Evolutionary conservation across 2,888 invertebrate species (phyloP), one percentile per base, ranked within the genome.

Genomic region (Trypoxylon attenuatum): DNA sequence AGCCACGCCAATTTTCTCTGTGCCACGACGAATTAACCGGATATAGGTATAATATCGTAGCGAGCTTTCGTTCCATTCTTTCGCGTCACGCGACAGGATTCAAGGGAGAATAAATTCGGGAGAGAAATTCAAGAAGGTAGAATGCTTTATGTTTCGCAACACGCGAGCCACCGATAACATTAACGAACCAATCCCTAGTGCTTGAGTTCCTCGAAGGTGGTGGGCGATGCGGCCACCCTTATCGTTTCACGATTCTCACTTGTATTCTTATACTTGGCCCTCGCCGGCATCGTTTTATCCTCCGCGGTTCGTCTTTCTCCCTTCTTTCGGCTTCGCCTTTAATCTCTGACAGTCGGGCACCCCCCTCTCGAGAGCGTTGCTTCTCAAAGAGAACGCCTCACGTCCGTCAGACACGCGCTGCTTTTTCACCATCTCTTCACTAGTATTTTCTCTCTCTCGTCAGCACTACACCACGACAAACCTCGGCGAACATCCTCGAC

Each of bases 91-190:
- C 72, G 70, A 75, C 72, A 72, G 56, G 65, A 63, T 68, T 47
- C 57, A 62, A 27, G 22, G 47, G 22, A 63, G 67, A 75, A 74
- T 65, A 72, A 58, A 67, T 13, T 4, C 33, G 56, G 69, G 64
- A 72, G n/a, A n/a, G 74, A 75, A 74, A 74, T 66, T 64, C 72
- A 72, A 74, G 75, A 72, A 72, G 75, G 64, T 56, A 67, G 73
- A 67, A 75, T 72, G 73, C 71, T 65, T 79, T 76, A 78, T 80
- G 79, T 72, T 69, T 67, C 70, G 70, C 71, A 75, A 82, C 82
- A 82, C 81, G 82, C 82, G 71, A 82, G 57, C 74, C 56, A 62
- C 74, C 79, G 81, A 82, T 82, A 82, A 82, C 78, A 73, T 81
- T 81, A 80, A 82, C 80, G 76, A 77, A 80, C 71, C 75, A 71